Evolutionary conservation across 2,113 vertebrate genomes (phyloP), one percentile per base, ranked within the genome.

Genomic region (Coreoperca whiteheadi): DNA sequence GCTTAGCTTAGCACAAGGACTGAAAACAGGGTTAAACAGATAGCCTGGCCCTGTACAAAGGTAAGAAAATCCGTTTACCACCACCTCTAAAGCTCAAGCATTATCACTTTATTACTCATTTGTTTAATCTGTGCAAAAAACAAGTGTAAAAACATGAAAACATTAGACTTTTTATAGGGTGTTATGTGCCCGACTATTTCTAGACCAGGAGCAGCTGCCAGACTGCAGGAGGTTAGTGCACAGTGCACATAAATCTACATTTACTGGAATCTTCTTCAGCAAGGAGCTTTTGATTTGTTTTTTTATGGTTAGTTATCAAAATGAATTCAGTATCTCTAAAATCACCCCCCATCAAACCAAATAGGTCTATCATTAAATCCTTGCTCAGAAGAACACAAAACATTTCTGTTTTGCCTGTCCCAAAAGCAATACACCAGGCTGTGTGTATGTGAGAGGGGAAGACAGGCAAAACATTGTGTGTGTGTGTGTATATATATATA

Each of bases 341-440:
- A 71, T 34, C 54, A 10, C 34, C 60, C 20, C 51, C 65, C 69
- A 75, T 57, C 61, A 64, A 4, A n/a, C 37, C 63, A 46, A 46
- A 43, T 43, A 41, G 39, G 39, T 41, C 8, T 34, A 28, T 48
- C 12, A 39, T 32, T 30, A 28, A 28, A 34, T n/a, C 39, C 54
- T 43, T 4, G 70, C 65, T 60, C 50, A 48, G 12, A 48, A 70
- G 86, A 84, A 85, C 82, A 82, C 51, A 54, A 82, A 87, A 83
- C 74, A 78, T 87, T 87, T 81, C 10, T 81, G 69, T 67, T 81
- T 83, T 69, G 80, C 57, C 54, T 57, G 54, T 64, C 60, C 80
- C 81, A 81, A 85, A 69, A 85, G 56, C 53, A 77, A 81, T 68
- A 81, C 66, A 28, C 28, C 50, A 68, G 14, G 12, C 32, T 80